These are phyloP conservation scores for Montipora capitata DNA, from an alignment of 92 coral and sea anemone species.

Conservation along the genomic window DNA sequence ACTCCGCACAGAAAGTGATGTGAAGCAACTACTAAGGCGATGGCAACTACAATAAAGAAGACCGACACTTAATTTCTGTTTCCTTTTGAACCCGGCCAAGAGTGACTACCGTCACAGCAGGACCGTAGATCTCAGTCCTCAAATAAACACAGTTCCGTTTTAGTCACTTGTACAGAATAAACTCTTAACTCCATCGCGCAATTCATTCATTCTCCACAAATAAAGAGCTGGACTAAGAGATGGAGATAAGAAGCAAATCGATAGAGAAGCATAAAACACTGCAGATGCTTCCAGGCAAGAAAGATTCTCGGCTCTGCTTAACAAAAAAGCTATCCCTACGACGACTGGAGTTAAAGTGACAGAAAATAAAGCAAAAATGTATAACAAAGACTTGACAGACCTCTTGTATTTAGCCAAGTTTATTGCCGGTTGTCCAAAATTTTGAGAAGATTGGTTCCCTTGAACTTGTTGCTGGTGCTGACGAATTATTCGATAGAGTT, in stretches of 20 bases:
- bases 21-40: no score
- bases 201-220: neutral
- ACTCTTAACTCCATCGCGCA: neutral
- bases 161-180: neutral
- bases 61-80: no score
- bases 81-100: no score
- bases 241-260: neutral
- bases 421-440: neutral
- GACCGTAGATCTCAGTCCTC: no score
- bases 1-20: no score
- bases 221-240: conserved; percentile 5
- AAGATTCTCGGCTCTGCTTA: no score
- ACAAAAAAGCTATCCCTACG: no score
- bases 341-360: neutral
- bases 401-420: neutral
- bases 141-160: neutral
- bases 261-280: neutral
- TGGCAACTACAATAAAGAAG: no score
- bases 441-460: neutral
- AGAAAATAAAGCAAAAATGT: neutral
- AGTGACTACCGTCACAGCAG: no score
- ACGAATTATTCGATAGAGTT: neutral
- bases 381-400: neutral
- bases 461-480: conserved; percentile 19
- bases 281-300: no score